phyloP scores from a whole-genome alignment of 1,140 invertebrate species.

The Belonocnema kinseyi region DNA sequence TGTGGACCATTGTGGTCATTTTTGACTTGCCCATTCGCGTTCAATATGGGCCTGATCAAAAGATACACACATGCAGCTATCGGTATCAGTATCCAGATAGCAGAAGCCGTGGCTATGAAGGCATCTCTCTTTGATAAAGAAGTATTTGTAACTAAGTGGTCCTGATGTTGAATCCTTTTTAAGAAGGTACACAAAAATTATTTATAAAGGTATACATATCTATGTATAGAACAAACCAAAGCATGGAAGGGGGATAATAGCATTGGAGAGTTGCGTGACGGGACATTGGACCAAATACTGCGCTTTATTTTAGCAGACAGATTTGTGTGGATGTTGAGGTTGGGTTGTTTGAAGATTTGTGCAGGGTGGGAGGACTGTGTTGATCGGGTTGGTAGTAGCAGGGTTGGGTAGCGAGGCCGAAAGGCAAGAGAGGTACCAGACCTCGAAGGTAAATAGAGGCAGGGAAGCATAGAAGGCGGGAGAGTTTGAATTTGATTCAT shows the following conservation, averaged over 20 bases:
- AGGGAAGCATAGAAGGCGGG: too few species aligned
- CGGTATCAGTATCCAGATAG: slow-evolving; percentile 31
- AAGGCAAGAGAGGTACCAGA: too few species aligned
- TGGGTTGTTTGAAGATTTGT: too few species aligned
- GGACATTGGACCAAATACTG: background rate
- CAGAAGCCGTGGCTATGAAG: slow-evolving; percentile 28
- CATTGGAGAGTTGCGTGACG: slow-evolving; percentile 6
- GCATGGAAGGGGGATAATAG: slow-evolving; percentile 18
- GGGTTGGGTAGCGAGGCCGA: too few species aligned
- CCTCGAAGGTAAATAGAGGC: too few species aligned
- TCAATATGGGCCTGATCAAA: background rate
- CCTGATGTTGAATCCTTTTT: background rate
- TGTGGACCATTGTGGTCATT: slow-evolving; percentile 28
- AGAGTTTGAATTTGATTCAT: too few species aligned
- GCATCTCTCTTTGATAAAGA: background rate
- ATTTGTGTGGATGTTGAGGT: too few species aligned
- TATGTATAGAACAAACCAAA: slow-evolving; percentile 10
- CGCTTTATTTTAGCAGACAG: background rate
- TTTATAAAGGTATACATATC: slow-evolving; percentile 17
- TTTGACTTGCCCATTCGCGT: slow-evolving; percentile 24
- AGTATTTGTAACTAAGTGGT: background rate
- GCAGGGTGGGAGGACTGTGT: too few species aligned
- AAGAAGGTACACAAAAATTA: slow-evolving; percentile 18
- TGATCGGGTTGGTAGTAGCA: too few species aligned
- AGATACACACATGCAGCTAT: slow-evolving; percentile 28